Evolutionary conservation across 2,113 vertebrate genomes (phyloP).

Genomic region (Stomatorhinus ivindoensis): DNA sequence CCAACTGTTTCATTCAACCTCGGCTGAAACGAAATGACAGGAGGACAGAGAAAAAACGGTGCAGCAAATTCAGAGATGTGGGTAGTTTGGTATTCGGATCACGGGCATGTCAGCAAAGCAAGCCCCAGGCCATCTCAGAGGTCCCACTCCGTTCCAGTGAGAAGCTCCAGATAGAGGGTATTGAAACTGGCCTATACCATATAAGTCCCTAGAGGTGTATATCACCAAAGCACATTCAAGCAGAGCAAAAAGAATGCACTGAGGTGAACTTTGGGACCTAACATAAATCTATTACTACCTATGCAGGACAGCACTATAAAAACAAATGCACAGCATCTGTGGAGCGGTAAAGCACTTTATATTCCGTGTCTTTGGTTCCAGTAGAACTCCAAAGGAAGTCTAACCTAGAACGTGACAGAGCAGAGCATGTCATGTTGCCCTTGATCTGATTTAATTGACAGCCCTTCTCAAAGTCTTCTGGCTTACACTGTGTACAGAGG

Average conservation of each 20-base stretch:
- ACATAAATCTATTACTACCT: background rate
- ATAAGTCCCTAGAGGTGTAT: background rate
- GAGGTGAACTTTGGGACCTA: slow-evolving; percentile 3
- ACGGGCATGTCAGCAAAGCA: slow-evolving; percentile 46
- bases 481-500: background rate
- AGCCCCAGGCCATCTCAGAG: slow-evolving; percentile 43
- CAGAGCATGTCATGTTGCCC: background rate
- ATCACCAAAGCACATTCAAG: background rate
- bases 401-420: background rate
- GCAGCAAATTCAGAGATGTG: slow-evolving; percentile 44
- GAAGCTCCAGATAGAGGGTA: slow-evolving; percentile 34
- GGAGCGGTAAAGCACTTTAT: background rate
- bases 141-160: slow-evolving; percentile 46
- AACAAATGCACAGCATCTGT: background rate
- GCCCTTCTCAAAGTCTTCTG: background rate
- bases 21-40: slow-evolving; percentile 41
- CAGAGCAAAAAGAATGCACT: background rate
- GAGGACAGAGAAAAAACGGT: slow-evolving; percentile 28
- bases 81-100: slow-evolving; percentile 47
- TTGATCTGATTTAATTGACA: background rate
- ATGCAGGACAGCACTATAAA: background rate
- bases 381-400: background rate
- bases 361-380: background rate
- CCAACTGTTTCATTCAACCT: slow-evolving; percentile 35
- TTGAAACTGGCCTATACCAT: slow-evolving; percentile 14